Percentiles rank a stretch among this genome's conserved stretches.
Conservation (phyloP, 2,113 vertebrate genomes). For the Lepisosteus osseus region DNA sequence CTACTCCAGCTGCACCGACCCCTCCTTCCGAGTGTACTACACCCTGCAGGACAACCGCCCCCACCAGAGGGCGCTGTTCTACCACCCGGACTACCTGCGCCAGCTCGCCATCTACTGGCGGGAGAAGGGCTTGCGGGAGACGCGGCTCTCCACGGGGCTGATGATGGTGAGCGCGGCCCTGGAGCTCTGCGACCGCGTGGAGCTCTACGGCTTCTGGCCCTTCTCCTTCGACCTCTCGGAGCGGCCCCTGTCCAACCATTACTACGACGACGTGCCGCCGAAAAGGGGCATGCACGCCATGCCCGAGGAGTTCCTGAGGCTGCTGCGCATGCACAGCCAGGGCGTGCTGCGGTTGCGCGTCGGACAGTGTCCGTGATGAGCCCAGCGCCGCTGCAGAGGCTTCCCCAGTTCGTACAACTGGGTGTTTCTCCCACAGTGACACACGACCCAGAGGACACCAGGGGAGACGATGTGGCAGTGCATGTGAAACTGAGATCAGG, state of each 20-base stretch:
- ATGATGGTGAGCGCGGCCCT: slow-evolving; percentile 23
- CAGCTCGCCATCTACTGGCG: slow-evolving; percentile 18
- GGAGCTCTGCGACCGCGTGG: slow-evolving; percentile 28
- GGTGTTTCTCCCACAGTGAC: no score
- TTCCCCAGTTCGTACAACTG: no score
- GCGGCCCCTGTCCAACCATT: slow-evolving; percentile 16
- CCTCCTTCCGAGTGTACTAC: slow-evolving; percentile 3
- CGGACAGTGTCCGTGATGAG: slow-evolving; percentile 6
- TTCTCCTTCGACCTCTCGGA: slow-evolving; percentile 12
- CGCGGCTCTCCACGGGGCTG: slow-evolving; percentile 26
- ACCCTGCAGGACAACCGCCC: slow-evolving; percentile 14
- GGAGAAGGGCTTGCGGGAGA: slow-evolving; percentile 1
- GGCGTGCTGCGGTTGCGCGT: slow-evolving; percentile 28
- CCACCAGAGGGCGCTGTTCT: slow-evolving; percentile 28
- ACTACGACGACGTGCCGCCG: slow-evolving; percentile 20
- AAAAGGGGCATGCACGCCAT: slow-evolving; percentile 13
- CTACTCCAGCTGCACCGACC: not conserved
- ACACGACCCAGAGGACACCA: no score
- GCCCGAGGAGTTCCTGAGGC: slow-evolving; percentile 31
- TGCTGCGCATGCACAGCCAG: slow-evolving; percentile 29
- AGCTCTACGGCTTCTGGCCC: slow-evolving; percentile 38
- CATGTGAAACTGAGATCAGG: no score
- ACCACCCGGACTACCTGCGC: slow-evolving; percentile 22
- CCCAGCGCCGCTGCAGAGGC: no score
- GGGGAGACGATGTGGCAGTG: no score